phyloP scores from a whole-genome alignment of 2,113 vertebrate genomes.

The Cochlearius cochlearius region DNA sequence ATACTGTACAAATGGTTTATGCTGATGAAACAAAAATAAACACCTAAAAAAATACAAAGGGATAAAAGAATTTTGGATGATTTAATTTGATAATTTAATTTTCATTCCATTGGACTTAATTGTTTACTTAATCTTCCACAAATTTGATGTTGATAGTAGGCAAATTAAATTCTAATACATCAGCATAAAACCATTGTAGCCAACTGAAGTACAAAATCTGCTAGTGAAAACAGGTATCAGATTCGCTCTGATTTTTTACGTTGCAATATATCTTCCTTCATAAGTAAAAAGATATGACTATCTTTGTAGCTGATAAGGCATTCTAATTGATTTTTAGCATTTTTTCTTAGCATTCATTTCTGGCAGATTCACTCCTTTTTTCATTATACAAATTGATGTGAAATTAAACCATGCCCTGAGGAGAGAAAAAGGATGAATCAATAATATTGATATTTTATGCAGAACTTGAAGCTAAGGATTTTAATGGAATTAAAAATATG shows the following conservation, averaged over 20 bases:
- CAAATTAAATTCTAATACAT: background rate
- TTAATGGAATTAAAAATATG: background rate
- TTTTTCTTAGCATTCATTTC: background rate
- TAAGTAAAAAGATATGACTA: background rate
- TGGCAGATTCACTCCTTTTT: conserved; percentile 12
- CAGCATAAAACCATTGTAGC: background rate
- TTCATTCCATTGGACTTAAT: background rate
- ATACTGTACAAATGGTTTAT: background rate
- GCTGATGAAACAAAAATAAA: background rate
- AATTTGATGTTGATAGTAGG: background rate
- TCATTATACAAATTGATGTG: conserved; percentile 31
- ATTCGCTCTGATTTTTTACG: background rate
- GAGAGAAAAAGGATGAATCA: conserved; percentile 15
- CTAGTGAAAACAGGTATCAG: background rate
- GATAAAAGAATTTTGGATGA: background rate
- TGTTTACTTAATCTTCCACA: background rate
- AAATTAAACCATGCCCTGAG: conserved; percentile 24
- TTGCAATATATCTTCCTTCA: background rate
- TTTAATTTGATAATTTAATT: background rate
- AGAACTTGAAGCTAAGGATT: background rate
- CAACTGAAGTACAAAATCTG: background rate
- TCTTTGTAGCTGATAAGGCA: background rate
- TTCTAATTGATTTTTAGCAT: conserved; percentile 30
- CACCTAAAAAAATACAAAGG: background rate
- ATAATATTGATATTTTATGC: conserved; percentile 49